These are phyloP conservation scores for Hypomecis punctinalis DNA, from an alignment of 2,888 invertebrate genomes.

Conservation along the genomic window DNA sequence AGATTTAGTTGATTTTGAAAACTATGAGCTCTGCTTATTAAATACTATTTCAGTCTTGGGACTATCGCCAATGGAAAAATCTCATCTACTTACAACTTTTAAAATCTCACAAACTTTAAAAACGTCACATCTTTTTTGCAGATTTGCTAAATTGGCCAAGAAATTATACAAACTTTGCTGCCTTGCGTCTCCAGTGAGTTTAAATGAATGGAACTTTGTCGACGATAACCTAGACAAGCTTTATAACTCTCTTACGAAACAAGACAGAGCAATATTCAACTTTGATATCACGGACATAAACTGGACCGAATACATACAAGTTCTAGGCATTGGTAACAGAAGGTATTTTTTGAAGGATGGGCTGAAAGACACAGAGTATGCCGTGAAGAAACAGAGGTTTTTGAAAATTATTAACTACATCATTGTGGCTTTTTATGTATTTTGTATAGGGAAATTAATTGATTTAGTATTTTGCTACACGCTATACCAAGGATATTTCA, in stretches of 20 bases:
- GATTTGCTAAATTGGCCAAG: neutral
- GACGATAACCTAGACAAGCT: conserved; percentile 26
- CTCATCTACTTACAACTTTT: no score
- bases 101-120: no score
- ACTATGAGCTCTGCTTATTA: no score
- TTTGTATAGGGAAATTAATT: neutral
- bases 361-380: conserved; percentile 11
- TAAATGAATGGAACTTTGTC: conserved; percentile 8
- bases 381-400: conserved; percentile 6
- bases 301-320: conserved; percentile 20
- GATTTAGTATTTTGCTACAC: neutral
- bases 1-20: no score
- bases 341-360: conserved; percentile 36
- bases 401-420: conserved; percentile 18
- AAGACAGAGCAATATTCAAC: conserved; percentile 36
- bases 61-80: no score
- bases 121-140: neutral
- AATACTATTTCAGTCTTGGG: no score
- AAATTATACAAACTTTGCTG: neutral
- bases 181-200: neutral
- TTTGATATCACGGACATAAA: conserved; percentile 34
- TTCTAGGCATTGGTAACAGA: conserved; percentile 22
- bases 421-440: conserved; percentile 7
- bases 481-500: no score
- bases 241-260: conserved; percentile 26